Conservation (phyloP, 2,797 vertebrate genomes). For the Poecile montanus region DNA sequence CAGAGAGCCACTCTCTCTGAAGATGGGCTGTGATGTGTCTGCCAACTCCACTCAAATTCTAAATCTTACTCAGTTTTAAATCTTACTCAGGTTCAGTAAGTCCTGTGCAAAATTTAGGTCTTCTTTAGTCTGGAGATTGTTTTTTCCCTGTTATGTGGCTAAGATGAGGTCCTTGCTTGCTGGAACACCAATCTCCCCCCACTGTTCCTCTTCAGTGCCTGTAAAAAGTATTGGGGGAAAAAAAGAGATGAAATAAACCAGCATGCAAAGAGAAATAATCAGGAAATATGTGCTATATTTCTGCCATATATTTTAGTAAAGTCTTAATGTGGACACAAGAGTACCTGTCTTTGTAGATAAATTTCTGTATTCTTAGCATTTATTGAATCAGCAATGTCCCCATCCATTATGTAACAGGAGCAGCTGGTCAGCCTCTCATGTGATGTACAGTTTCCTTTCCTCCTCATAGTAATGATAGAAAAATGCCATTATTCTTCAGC, state of each 20-base stretch:
- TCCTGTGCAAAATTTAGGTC: background rate
- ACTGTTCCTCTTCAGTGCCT: background rate
- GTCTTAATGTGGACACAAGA: background rate
- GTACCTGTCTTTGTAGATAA: background rate
- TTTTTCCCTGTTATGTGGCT: background rate
- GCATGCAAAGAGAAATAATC: background rate
- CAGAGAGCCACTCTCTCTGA: background rate
- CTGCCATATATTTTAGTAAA: background rate
- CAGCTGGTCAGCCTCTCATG: conserved; percentile 33
- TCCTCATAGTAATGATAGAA: background rate
- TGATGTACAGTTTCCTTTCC: conserved; percentile 13
- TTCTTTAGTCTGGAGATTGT: background rate
- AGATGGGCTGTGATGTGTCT: background rate
- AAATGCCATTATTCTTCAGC: conserved; percentile 21
- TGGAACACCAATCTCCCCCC: background rate
- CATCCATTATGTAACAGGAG: background rate
- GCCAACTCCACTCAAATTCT: background rate
- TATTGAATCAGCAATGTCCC: conserved; percentile 23
- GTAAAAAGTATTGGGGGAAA: background rate
- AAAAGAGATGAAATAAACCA: background rate
- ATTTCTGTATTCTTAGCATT: conserved; percentile 15
- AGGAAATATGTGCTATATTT: background rate
- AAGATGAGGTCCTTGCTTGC: background rate
- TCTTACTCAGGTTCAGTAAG: background rate
- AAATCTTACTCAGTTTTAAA: background rate